Base-by-base conservation (phyloP, 2,888 invertebrate species). In the Acanthacorydalis orientalis region DNA sequence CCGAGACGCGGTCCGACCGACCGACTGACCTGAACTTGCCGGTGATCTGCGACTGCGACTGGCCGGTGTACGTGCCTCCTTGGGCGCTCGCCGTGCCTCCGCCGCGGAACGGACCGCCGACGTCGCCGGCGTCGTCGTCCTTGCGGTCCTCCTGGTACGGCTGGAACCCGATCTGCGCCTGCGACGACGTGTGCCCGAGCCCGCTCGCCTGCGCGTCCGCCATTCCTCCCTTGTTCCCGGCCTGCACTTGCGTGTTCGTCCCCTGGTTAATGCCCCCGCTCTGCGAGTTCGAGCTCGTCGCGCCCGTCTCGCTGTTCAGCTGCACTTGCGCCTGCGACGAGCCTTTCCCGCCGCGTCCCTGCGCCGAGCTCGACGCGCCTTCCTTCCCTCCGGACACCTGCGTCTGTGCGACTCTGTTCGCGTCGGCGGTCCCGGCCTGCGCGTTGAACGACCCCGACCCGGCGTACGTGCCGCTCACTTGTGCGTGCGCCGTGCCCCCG, bases 161-260 rank as follows among this genome's bases (percentile, higher is more conserved):
- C 46, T 80, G 78, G 59, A 89, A 88, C 1, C 87, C 88, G 50
- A 89, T 87, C 67, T 89, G 88, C 3, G 89, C 88, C 68, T 89
- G 88, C 33, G 87, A 88, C 1, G 85, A 86, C 1, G 88, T 87
- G 56, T 80, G 83, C 4, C 87, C 88, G 2, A 83, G 82, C 0
- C 87, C 88, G 57, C 79, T 80, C 1, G 88, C 83, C 68, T 88
- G 87, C 1, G 88, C 84, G 61, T 88, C 87, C 2, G 88, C 86
- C 70, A 86, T 74, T 4, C 88, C 88, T 14, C 89, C 88, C 63
- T 80, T 83, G 32, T 78, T 74, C 52, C 83, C 82, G 3, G 86
- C 87, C 67, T 85, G 82, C 1, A 88, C 84, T 69, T 84, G 78
- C 4, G 80, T 77, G 59, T 79, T 80, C 1, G 81, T 84, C n/a